Percentiles rank a stretch among this genome's conserved stretches.
Evolutionary conservation across 1,140 invertebrate species (phyloP).

Genomic region (Whitmania pigra): DNA sequence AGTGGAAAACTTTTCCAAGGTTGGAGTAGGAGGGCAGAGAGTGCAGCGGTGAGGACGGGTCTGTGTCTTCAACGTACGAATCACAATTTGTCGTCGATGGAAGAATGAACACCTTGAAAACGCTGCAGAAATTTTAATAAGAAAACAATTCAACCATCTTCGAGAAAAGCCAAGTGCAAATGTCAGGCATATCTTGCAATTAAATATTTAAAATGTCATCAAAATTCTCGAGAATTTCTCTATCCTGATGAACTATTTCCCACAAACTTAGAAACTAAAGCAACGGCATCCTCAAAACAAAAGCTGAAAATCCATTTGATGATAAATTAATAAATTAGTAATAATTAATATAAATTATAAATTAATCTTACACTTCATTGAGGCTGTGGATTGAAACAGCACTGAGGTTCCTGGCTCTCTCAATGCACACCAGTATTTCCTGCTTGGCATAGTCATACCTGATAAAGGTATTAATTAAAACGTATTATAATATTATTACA

Average conservation of each 20-base stretch:
- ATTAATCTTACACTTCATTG: neutral
- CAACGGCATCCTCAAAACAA: neutral
- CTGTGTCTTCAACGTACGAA: constrained; percentile 58
- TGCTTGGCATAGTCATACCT: constrained; percentile 10
- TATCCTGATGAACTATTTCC: neutral
- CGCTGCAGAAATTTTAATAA: constrained; percentile 45
- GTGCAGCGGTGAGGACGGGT: constrained; percentile 23
- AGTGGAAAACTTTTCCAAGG: constrained; percentile 65
- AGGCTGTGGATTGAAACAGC: constrained; percentile 13
- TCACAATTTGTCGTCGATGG: constrained; percentile 49
- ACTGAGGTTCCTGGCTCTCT: neutral
- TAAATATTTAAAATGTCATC: no score
- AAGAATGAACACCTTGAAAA: constrained; percentile 63
- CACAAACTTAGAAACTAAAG: neutral
- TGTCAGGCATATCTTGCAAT: no score
- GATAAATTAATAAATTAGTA: no score
- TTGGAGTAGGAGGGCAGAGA: constrained; percentile 61
- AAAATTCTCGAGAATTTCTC: no score
- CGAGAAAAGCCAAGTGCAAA: no score
- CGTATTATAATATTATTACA: no score
- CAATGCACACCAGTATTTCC: constrained; percentile 5
- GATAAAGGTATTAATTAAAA: no score
- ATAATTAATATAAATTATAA: no score
- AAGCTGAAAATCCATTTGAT: neutral
- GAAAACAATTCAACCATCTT: no score